Base-by-base conservation (phyloP, 2,797 vertebrate genomes). In the Gorsachius magnificus region DNA sequence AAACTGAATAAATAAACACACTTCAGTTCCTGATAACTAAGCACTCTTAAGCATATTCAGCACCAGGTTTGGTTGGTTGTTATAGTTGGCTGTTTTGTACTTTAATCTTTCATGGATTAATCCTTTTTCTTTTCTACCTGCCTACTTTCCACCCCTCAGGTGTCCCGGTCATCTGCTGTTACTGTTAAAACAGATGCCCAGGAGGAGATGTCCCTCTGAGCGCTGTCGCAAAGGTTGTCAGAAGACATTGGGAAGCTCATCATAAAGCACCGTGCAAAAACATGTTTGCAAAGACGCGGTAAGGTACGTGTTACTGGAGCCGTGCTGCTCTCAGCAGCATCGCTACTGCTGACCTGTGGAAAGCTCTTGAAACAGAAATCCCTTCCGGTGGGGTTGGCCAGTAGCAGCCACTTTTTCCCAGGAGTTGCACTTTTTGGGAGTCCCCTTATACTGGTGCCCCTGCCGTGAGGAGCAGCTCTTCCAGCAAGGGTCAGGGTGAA, bases 1-100 rank as follows among this genome's bases (percentile, higher is more conserved):
- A 92, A 93, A 5, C 22, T 17, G 46, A 82, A 90, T 74, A 80
- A 78, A 83, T 28, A 81, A 89, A 53, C 26, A 61, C 13, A n/a
- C 64, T 86, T 71, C 14, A 57, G 25, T 65, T 81, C 38, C 46
- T 71, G 35, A 8, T 81, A 80, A 60, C 25, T 53, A 48, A 45
- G 20, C 26, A 4, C n/a, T n/a, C n/a, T n/a, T 18, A 25, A 77
- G 12, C 21, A 29, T 57, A 41, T 45, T 66, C 86, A 75, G 90
- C 80, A 56, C 13, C 11, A n/a, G 14, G 16, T 45, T 57, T 41
- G 21, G 60, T 16, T 46, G 45, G 11, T 64, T 57, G 15, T 22
- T 91, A 77, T 35, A 48, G 24, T 5, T 57, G 61, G 35, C 65
- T 88, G 53, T 5, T 80, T 75, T 48, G 31, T 75, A 53, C 53